A percentile compares a stretch with the other conserved stretches of the same genome.
phyloP scores from a whole-genome alignment of 1,140 invertebrate species.

The Branchinecta lindahli region DNA sequence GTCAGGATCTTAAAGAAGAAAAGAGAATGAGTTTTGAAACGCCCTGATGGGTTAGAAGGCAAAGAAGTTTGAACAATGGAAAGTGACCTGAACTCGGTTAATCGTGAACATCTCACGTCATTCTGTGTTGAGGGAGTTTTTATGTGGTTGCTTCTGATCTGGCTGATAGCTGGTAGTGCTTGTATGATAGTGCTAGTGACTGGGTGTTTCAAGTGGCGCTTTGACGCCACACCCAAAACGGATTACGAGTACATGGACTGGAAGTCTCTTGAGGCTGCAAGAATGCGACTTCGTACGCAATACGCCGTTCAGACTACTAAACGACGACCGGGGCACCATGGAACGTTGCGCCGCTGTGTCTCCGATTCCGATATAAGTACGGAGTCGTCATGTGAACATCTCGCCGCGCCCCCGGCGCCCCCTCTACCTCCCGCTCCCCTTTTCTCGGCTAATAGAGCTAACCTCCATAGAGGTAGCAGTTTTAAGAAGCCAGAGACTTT shows the following conservation, averaged over 20 bases:
- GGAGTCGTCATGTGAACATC: background rate
- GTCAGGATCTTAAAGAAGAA: no score
- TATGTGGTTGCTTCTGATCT: background rate
- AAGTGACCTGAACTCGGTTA: no score
- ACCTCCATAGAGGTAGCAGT: background rate
- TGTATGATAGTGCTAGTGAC: conserved; percentile 2
- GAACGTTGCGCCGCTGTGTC: background rate
- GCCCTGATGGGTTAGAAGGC: no score
- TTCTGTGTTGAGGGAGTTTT: background rate
- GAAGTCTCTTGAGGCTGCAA: background rate
- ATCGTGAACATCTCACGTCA: background rate
- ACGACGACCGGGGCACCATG: background rate
- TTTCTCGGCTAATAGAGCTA: background rate
- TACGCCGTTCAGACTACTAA: background rate
- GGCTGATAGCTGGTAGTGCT: background rate
- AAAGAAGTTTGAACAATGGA: no score
- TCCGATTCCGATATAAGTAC: background rate
- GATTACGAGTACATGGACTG: conserved; percentile 1
- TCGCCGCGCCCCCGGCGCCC: background rate
- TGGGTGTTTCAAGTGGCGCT: background rate
- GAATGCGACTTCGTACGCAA: background rate
- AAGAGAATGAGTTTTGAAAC: no score
- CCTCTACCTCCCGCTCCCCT: background rate
- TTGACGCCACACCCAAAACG: background rate
- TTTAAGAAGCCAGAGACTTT: background rate